These are phyloP conservation scores for Sigmodon hispidus DNA, from an alignment of 2,113 vertebrate species.

Conservation along the genomic window DNA sequence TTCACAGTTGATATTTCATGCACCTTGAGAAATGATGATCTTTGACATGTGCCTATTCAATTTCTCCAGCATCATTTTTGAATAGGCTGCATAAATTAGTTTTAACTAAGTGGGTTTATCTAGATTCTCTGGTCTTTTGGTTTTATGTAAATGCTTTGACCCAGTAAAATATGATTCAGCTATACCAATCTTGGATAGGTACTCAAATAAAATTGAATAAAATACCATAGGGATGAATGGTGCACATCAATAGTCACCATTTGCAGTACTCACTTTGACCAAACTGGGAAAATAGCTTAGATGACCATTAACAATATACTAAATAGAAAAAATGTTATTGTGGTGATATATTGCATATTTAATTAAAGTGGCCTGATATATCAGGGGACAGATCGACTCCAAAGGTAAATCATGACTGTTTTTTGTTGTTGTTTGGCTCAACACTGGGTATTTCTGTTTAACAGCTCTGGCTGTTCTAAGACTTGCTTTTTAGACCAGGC, in stretches of 20 bases:
- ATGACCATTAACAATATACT: neutral
- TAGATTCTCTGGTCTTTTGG: neutral
- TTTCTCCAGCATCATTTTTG: neutral
- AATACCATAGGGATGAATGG: neutral
- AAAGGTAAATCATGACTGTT: no score
- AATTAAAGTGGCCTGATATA: no score
- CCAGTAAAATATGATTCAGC: neutral
- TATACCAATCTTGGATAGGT: neutral
- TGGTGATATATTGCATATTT: no score
- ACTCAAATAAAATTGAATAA: neutral
- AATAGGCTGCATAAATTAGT: neutral
- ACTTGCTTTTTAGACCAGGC: no score
- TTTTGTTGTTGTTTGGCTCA: no score
- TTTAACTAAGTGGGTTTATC: neutral
- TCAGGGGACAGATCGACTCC: no score
- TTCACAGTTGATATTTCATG: neutral
- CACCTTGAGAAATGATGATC: neutral
- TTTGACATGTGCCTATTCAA: neutral
- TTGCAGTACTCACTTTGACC: no score
- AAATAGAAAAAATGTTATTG: no score
- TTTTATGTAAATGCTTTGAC: neutral
- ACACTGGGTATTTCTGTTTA: no score
- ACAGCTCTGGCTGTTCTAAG: no score
- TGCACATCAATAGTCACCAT: neutral
- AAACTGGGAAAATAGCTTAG: neutral